Evolutionary conservation across 2,113 vertebrate genomes (phyloP).

Genomic region (Naja naja): DNA sequence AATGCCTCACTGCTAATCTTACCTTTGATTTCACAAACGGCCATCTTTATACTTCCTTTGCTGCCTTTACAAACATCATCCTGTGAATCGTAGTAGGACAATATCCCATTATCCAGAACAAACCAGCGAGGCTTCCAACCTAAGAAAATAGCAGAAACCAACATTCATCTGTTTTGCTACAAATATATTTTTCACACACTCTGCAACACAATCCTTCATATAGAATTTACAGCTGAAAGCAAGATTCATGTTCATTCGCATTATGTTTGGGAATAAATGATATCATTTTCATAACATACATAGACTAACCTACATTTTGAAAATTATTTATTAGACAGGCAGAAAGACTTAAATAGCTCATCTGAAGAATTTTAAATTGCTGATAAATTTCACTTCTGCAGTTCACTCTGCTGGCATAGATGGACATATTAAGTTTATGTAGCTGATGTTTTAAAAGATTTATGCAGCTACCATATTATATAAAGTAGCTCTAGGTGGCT

Average conservation of each 20-base stretch:
- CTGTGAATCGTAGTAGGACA: slow-evolving; percentile 85
- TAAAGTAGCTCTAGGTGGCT: not conserved
- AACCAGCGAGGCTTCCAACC: slow-evolving; percentile 88
- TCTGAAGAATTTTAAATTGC: not conserved
- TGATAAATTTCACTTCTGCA: not conserved
- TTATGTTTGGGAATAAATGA: not conserved
- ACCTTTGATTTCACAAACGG: slow-evolving; percentile 88
- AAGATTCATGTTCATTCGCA: not conserved
- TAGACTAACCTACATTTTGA: not conserved
- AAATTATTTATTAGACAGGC: not conserved
- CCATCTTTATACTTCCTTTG: slow-evolving; percentile 88
- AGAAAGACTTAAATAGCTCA: not conserved
- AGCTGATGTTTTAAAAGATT: not conserved
- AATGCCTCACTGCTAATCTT: slow-evolving; percentile 29
- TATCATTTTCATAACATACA: not conserved
- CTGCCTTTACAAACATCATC: slow-evolving; percentile 85
- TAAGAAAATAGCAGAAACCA: slow-evolving; percentile 50
- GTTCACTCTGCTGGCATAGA: not conserved
- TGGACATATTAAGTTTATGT: not conserved
- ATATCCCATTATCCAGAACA: slow-evolving; percentile 82
- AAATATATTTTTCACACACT: slow-evolving; percentile 4
- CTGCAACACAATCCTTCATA: not conserved
- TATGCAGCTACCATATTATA: not conserved
- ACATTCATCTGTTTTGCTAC: slow-evolving; percentile 16
- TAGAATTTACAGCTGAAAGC: not conserved